These are phyloP conservation scores for Cryptoprocta ferox DNA, from an alignment of 2,797 vertebrate genomes.

Conservation along the genomic window DNA sequence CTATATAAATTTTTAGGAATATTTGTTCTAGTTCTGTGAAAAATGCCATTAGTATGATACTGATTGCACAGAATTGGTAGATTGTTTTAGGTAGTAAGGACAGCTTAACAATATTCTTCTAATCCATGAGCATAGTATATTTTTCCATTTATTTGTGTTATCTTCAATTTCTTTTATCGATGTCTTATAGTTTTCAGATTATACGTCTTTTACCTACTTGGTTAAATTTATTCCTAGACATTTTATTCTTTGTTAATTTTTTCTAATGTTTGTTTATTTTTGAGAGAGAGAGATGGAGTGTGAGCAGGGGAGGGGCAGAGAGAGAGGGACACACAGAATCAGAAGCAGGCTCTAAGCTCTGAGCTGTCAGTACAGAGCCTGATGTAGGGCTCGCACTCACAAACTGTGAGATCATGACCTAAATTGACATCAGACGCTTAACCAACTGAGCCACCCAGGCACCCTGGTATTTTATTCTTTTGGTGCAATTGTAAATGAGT, in stretches of 20 bases:
- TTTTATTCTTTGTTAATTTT: neutral
- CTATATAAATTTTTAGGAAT: neutral
- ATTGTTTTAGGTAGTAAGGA: neutral
- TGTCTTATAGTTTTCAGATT: neutral
- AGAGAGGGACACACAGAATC: no score
- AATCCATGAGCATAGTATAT: neutral
- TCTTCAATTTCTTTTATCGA: neutral
- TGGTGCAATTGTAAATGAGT: neutral
- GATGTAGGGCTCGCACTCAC: no score
- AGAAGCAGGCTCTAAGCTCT: no score
- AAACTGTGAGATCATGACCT: no score
- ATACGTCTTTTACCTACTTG: neutral
- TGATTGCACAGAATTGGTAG: neutral
- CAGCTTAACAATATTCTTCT: neutral
- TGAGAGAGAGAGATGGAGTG: no score
- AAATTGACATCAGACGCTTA: no score
- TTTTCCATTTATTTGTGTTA: neutral
- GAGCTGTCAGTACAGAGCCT: no score
- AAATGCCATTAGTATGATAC: neutral
- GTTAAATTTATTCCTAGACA: neutral
- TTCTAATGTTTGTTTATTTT: no score
- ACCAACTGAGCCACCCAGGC: no score
- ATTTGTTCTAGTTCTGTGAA: neutral
- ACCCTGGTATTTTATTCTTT: neutral
- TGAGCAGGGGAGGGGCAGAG: no score